phyloP scores from a whole-genome alignment of 2,113 vertebrate species.

The Zeus faber region DNA sequence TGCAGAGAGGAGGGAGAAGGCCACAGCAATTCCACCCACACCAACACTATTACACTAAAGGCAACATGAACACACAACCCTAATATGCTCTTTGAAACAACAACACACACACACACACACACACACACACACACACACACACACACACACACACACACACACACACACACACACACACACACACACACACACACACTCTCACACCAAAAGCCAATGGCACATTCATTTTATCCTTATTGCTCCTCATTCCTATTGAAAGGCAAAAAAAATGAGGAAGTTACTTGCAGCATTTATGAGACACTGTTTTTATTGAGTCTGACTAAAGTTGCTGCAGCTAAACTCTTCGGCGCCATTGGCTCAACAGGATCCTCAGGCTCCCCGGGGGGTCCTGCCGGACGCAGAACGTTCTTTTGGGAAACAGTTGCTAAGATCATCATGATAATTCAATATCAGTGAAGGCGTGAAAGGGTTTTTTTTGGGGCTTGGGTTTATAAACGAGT shows the following conservation, averaged over 20 bases:
- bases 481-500: no score
- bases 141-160: constrained; percentile 7
- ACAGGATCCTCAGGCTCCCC: no score
- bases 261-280: no score
- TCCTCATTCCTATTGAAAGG: neutral
- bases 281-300: no score
- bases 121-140: constrained; percentile 9
- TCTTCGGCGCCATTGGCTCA: no score
- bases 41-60: constrained; percentile 8
- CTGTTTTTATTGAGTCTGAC: no score
- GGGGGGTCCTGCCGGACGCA: no score
- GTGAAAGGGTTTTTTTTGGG: no score
- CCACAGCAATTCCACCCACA: constrained; percentile 23
- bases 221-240: neutral
- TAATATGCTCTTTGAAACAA: neutral
- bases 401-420: no score
- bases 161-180: neutral
- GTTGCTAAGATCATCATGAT: no score
- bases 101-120: neutral
- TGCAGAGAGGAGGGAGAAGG: neutral
- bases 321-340: no score
- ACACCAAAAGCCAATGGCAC: neutral
- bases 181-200: neutral
- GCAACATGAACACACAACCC: neutral
- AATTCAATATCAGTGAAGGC: no score